These are phyloP conservation scores for Epinephelus fuscoguttatus DNA, from an alignment of 2,113 vertebrate species.

Conservation along the genomic window DNA sequence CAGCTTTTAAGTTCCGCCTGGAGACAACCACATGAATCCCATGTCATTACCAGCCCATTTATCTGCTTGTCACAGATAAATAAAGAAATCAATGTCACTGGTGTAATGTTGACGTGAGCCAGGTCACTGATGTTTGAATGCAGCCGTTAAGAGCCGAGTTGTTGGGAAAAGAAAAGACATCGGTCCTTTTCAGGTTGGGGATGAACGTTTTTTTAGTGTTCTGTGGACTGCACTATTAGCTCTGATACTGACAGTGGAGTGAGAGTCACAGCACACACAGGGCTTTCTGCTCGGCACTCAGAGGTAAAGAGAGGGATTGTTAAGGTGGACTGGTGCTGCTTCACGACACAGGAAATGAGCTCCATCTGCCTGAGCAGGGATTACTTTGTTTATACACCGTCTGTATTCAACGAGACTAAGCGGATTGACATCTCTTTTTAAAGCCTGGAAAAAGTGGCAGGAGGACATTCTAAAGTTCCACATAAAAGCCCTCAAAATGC, in stretches of 20 bases:
- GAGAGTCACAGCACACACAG: too few relatives aligned
- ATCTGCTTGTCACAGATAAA: too few relatives aligned
- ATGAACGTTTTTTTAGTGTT: not conserved
- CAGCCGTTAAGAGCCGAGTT: not conserved
- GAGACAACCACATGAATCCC: not conserved
- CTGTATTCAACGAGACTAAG: not conserved
- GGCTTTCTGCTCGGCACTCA: not conserved
- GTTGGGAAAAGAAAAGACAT: not conserved
- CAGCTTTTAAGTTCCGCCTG: too few relatives aligned
- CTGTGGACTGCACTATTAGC: not conserved
- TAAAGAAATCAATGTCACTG: not conserved
- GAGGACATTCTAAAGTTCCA: not conserved
- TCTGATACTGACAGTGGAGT: not conserved
- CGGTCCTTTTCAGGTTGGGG: not conserved
- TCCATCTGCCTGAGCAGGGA: slow-evolving; percentile 1
- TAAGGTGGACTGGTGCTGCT: not conserved
- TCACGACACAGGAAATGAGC: not conserved
- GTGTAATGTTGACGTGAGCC: not conserved
- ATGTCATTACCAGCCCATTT: not conserved
- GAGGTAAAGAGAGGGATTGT: not conserved
- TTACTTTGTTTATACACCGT: not conserved
- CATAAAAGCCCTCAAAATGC: slow-evolving; percentile 32
- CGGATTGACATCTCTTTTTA: not conserved
- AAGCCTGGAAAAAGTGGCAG: slow-evolving; percentile 4
- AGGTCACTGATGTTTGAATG: not conserved